Evolutionary conservation across 2,113 vertebrate species (phyloP), one percentile per base, ranked within the genome.

Genomic region (Microcebus ravelobensis): DNA sequence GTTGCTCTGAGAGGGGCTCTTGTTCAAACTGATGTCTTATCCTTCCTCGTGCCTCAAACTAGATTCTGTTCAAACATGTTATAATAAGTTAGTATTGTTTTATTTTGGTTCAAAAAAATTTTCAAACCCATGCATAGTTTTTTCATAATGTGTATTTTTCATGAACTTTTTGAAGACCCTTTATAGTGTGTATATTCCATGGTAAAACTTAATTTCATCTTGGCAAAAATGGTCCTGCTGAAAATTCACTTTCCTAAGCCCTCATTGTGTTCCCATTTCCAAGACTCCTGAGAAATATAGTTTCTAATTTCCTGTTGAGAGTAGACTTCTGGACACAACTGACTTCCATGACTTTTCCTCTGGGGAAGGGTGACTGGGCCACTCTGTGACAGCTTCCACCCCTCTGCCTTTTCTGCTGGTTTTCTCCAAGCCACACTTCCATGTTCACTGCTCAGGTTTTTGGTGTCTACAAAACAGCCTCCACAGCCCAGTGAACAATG

Each of bases 151-250:
- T 63, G 25, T 12, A 63, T 63, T 27, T 63, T 63, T 29, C 25
- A 63, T 27, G 61, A 63, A 63, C 61, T 27, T 63, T 63, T 63
- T 63, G 25, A 63, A 63, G 61, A 63, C 25, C 10, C 10, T 10
- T 63, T 25, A 27, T 29, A 42, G 2, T 67, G 15, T 42, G 34
- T 45, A 52, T 55, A 21, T 79, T 87, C 45, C n/a, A 71, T 5
- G 17, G 48, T 80, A 74, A 94, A 93, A 92, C 14, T 76, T 65
- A 94, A 86, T 50, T 87, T 71, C 34, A 63, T 96, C n/a, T 48
- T 87, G 55, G 34, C 73, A 15, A 79, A 63, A 92, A 83, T 61
- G 14, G 39, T 61, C 27, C 48, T 74, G 11, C 15, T 29, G 21
- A 63, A 73, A 45, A 67, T 83, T 73, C 21, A n/a, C 70, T 79